phyloP scores from a whole-genome alignment of 2,888 invertebrate species.

The Tinea semifulvella region DNA sequence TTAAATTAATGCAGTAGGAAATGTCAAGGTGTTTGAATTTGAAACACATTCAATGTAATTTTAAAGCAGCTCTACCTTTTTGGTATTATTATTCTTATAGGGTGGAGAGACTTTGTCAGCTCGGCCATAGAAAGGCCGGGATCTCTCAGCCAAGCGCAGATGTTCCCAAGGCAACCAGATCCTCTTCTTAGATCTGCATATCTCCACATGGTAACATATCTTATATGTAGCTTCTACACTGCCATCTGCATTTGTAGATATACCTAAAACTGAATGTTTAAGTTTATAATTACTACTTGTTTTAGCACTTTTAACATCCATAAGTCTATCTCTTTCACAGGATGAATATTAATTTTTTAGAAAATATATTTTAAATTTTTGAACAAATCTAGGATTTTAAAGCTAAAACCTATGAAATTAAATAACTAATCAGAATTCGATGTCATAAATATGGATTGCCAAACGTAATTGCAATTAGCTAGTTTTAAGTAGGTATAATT shows the following conservation, averaged over 20 bases:
- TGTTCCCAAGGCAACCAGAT: constrained; percentile 54
- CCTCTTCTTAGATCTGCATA: constrained; percentile 19
- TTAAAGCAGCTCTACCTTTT: constrained; percentile 1
- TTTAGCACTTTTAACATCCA: too few relatives aligned
- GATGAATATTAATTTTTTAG: too few relatives aligned
- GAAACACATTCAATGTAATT: not conserved
- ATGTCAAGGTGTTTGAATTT: not conserved
- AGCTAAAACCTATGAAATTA: too few relatives aligned
- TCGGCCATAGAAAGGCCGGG: constrained; percentile 53
- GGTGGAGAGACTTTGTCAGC: constrained; percentile 18
- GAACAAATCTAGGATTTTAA: too few relatives aligned
- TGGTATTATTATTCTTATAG: not conserved
- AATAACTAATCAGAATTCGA: too few relatives aligned
- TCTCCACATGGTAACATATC: constrained; percentile 52
- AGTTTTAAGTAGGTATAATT: too few relatives aligned
- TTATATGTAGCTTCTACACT: constrained; percentile 33
- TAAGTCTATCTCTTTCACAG: too few relatives aligned
- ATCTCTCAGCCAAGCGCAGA: constrained; percentile 42
- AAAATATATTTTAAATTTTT: too few relatives aligned
- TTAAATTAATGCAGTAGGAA: too few relatives aligned
- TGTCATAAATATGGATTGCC: too few relatives aligned
- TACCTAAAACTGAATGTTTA: constrained; percentile 39
- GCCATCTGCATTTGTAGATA: constrained; percentile 37
- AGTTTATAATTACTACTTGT: too few relatives aligned
- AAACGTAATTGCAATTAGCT: too few relatives aligned